Conservation (phyloP, 2,797 vertebrate genomes). For the Lepus oiostolus region DNA sequence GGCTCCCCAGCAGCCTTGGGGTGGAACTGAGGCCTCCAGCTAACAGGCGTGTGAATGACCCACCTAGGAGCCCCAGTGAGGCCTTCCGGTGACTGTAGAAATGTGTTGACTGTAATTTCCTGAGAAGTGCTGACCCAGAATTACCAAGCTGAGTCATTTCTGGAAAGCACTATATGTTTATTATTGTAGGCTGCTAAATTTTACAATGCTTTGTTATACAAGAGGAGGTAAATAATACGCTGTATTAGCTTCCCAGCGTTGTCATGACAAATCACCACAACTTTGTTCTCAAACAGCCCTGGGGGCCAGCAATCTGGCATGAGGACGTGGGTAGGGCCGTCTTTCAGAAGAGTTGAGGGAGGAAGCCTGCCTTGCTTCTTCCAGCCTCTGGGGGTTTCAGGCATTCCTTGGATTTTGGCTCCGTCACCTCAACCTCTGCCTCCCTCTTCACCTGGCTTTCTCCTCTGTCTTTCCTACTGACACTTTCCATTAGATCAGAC, state of each 20-base stretch:
- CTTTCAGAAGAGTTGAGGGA: not conserved
- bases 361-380: not conserved
- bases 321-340: not conserved
- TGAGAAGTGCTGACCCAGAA: not conserved
- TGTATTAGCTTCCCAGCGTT: not conserved
- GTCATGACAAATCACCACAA: not conserved
- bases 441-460: not conserved
- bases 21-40: not conserved
- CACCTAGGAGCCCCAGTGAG: not conserved
- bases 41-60: not conserved
- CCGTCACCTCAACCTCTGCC: not conserved
- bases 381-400: not conserved
- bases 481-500: not conserved
- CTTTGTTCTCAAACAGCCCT: not conserved
- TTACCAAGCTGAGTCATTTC: not conserved
- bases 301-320: not conserved
- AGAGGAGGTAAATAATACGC: not conserved
- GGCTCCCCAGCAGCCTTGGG: not conserved
- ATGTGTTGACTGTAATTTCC: not conserved
- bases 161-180: not conserved
- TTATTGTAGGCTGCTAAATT: not conserved
- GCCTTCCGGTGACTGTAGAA: not conserved
- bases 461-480: not conserved
- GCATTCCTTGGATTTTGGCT: not conserved
- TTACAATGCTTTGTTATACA: not conserved